Conservation (phyloP, 2,888 invertebrate genomes). For the Drosophila austrosaltans region DNA sequence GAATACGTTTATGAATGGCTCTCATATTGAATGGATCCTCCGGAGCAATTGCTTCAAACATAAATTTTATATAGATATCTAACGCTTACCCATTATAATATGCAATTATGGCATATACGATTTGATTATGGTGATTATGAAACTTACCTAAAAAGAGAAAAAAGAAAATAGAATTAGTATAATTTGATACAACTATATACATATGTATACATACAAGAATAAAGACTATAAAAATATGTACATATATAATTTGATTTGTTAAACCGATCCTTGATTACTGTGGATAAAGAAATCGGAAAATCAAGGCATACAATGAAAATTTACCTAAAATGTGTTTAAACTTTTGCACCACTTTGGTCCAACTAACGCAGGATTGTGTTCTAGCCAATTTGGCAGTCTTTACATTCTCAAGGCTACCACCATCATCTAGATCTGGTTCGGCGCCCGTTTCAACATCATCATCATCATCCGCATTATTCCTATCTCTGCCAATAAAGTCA, state of each 20-base stretch:
- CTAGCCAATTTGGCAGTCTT: constrained; percentile 68
- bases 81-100: constrained; percentile 49
- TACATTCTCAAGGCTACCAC: constrained; percentile 49
- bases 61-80: too few species aligned
- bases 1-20: too few species aligned
- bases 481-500: constrained; percentile 3
- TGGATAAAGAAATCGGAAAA: not conserved
- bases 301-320: not conserved
- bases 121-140: not conserved
- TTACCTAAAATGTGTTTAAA: constrained; percentile 81
- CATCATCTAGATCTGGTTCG: constrained; percentile 55
- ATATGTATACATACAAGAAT: too few species aligned
- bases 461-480: constrained; percentile 10
- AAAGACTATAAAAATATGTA: too few species aligned
- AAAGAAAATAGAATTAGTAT: constrained; percentile 12
- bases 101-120: not conserved
- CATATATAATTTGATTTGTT: too few species aligned
- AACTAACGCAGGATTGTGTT: constrained; percentile 82
- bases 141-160: constrained; percentile 71
- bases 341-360: constrained; percentile 81
- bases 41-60: too few species aligned
- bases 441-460: constrained; percentile 65
- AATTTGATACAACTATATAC: not conserved
- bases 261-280: too few species aligned
- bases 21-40: too few species aligned